phyloP scores from a whole-genome alignment of 2,797 vertebrate genomes.

The Linurgus olivaceus region DNA sequence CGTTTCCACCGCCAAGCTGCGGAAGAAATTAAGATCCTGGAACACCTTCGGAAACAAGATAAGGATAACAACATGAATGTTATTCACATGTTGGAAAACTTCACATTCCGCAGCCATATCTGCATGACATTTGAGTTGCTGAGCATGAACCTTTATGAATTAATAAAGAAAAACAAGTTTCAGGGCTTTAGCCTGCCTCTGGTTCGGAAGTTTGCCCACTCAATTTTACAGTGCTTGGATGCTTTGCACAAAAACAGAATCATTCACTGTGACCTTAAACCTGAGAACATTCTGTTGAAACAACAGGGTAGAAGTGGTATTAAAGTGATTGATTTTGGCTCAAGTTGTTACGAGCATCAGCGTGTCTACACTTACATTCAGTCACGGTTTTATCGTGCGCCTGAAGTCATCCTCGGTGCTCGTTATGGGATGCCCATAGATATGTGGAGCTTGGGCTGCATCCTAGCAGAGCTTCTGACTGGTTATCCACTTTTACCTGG shows the following conservation, averaged over 20 bases:
- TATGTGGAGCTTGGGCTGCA: slow-evolving; percentile 99
- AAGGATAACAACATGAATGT: slow-evolving; percentile 97
- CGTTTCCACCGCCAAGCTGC: slow-evolving; percentile 98
- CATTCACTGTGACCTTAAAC: slow-evolving; percentile 99
- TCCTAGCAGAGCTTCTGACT: slow-evolving; percentile 94
- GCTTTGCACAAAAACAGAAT: slow-evolving; percentile 96
- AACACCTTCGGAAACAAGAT: slow-evolving; percentile 96
- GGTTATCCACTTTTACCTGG: slow-evolving; percentile 95
- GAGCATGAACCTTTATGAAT: slow-evolving; percentile 99
- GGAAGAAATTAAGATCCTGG: slow-evolving; percentile 96
- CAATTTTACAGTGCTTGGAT: slow-evolving; percentile 97
- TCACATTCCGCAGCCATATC: slow-evolving; percentile 98
- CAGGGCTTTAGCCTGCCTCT: slow-evolving; percentile 98
- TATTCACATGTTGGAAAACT: slow-evolving; percentile 99
- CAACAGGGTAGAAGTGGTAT: slow-evolving; percentile 98
- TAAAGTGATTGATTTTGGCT: slow-evolving; percentile 99
- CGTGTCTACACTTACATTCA: slow-evolving; percentile 99
- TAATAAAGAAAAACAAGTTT: slow-evolving; percentile 99
- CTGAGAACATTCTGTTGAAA: slow-evolving; percentile 97
- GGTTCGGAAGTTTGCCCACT: slow-evolving; percentile 98
- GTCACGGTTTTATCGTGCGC: slow-evolving; percentile 96
- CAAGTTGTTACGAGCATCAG: slow-evolving; percentile 98
- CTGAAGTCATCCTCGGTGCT: slow-evolving; percentile 96
- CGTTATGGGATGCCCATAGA: slow-evolving; percentile 98
- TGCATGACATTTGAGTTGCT: slow-evolving; percentile 99